Base-by-base conservation (phyloP, 2,113 vertebrate genomes). In the Epinephelus cyanopodus region DNA sequence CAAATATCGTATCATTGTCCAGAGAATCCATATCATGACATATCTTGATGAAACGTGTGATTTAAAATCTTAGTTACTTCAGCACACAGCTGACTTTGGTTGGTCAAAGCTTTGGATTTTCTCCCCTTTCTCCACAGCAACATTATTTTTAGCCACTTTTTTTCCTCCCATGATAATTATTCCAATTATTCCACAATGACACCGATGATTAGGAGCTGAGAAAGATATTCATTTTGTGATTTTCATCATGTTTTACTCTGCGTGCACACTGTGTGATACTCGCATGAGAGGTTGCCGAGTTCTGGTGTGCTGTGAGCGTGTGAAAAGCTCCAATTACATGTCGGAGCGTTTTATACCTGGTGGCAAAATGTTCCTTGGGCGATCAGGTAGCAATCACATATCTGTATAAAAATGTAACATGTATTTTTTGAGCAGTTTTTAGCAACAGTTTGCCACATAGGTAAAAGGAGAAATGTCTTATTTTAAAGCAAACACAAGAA, bases 111-210 rank as follows among this genome's bases (percentile, higher is more conserved):
- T 12, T 9, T 57, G 27, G 52, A 42, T 15, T 71, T 45, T 45
- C 42, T 45, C 11, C 42, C 9, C 21, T 58, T 73, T 66, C 61
- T 63, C 60, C 66, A 27, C 42, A 14, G 60, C 47, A 85, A 77
- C 37, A 11, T 11, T 9, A 62, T 45, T 14, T 47, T 54, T 56
- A 29, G n/a, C 33, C 39, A 19, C 8, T 23, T n/a, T 71, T 48
- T 54, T 79, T 42, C 25, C 12, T 63, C 25, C 63, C 19, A 0
- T 62, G 3, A 63, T 67, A 14, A 27, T 25, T 50, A 56, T 66
- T 29, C 33, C 7, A 48, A 1, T 58, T 27, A 73, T 52, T 61
- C 29, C 25, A 47, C 54, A n/a, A 52, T 66, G 63, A 81, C 70
- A 53, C 39, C 27, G 18, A 52, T 56, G 37, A 60, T 60, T 5